These are phyloP conservation scores for Anguilla obscura DNA, from an alignment of 2,797 vertebrate genomes.

Conservation along the genomic window DNA sequence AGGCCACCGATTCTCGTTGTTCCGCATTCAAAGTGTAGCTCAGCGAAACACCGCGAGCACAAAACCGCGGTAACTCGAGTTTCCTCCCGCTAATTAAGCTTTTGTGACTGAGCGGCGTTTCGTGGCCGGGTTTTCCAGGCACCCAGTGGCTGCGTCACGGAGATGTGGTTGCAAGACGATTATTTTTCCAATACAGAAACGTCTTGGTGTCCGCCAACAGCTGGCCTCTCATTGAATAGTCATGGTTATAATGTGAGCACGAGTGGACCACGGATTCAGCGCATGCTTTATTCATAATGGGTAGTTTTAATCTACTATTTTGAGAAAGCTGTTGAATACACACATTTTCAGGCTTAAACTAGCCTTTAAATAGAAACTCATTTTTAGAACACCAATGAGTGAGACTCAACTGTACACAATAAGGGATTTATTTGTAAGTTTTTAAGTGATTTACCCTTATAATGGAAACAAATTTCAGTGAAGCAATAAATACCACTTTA, in stretches of 20 bases:
- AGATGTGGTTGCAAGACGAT: conserved; percentile 72
- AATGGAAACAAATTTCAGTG: background rate
- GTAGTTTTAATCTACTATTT: conserved; percentile 34
- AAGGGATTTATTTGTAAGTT: conserved; percentile 12
- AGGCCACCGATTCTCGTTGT: background rate
- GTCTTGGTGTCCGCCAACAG: conserved; percentile 61
- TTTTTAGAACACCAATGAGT: no score
- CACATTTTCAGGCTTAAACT: background rate
- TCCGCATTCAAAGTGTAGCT: conserved; percentile 34
- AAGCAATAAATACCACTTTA: background rate
- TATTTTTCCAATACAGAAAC: conserved; percentile 68
- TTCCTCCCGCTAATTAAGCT: conserved; percentile 48
- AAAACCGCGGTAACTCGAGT: conserved; percentile 46
- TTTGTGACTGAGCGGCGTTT: conserved; percentile 50
- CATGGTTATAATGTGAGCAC: conserved; percentile 57
- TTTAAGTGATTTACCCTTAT: background rate
- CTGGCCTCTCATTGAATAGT: conserved; percentile 66
- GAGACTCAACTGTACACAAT: background rate
- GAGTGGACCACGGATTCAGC: conserved; percentile 42
- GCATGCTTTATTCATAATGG: conserved; percentile 35
- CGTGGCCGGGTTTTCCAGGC: conserved; percentile 55
- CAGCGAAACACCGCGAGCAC: conserved; percentile 54
- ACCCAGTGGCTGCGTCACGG: conserved; percentile 49
- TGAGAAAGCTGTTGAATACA: background rate
- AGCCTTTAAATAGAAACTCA: background rate